These are phyloP conservation scores for Pharmacophagus antenor DNA, from an alignment of 2,888 invertebrate species.

Conservation along the genomic window DNA sequence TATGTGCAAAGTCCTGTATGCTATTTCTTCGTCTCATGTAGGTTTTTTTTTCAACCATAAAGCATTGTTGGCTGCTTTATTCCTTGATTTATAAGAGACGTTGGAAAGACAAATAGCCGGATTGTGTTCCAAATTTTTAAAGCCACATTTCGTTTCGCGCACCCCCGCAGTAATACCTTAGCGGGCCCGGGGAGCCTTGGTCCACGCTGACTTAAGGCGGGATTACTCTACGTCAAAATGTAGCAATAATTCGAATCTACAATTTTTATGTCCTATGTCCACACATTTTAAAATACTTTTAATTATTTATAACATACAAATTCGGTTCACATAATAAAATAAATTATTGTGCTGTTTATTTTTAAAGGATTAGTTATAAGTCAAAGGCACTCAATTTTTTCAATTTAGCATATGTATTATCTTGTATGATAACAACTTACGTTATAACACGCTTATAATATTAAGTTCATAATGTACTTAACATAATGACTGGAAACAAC, in stretches of 20 bases:
- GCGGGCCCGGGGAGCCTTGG: constrained; percentile 54
- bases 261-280: neutral
- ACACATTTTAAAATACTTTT: too few species aligned
- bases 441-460: too few species aligned
- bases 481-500: too few species aligned
- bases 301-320: too few species aligned
- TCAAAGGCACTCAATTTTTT: too few species aligned
- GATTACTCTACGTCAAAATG: constrained; percentile 23
- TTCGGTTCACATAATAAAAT: too few species aligned
- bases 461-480: too few species aligned
- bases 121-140: constrained; percentile 90
- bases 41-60: constrained; percentile 81
- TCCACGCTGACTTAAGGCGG: constrained; percentile 33
- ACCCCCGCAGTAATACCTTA: constrained; percentile 65
- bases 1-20: constrained; percentile 69
- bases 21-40: constrained; percentile 78
- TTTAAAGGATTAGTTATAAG: too few species aligned
- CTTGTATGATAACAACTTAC: too few species aligned
- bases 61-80: constrained; percentile 84
- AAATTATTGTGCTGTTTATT: too few species aligned
- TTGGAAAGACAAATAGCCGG: constrained; percentile 88
- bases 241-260: constrained; percentile 16
- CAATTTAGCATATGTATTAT: too few species aligned
- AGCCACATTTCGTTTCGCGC: constrained; percentile 87
- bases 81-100: constrained; percentile 87